phyloP scores from a whole-genome alignment of 2,888 invertebrate genomes.

The Pachymerium ferrugineum region DNA sequence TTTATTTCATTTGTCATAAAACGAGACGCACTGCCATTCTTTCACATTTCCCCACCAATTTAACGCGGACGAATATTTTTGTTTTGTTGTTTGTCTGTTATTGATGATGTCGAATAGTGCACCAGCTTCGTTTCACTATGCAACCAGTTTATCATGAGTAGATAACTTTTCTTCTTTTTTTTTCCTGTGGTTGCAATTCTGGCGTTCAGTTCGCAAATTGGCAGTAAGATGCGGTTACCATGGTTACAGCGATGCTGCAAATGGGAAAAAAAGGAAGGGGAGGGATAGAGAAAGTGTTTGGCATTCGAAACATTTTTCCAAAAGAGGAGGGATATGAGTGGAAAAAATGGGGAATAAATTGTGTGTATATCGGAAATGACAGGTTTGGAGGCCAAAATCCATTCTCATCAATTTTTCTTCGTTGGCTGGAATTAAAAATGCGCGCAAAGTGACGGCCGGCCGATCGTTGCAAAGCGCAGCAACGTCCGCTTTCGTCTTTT shows the following conservation, averaged over 20 bases:
- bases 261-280: not conserved
- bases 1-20: no score
- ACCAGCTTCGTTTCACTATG: not conserved
- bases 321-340: not conserved
- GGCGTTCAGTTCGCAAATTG: not conserved
- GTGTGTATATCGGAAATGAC: not conserved
- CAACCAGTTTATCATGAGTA: not conserved
- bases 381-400: not conserved
- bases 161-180: no score
- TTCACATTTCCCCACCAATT: no score
- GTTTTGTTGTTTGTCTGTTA: no score
- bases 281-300: slow-evolving; percentile 13
- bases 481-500: no score
- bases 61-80: no score
- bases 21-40: no score
- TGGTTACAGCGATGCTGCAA: not conserved
- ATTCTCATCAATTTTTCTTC: not conserved
- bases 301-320: not conserved
- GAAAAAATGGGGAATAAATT: no score
- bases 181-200: no score
- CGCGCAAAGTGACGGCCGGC: no score
- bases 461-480: no score
- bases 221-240: not conserved
- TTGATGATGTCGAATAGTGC: no score
- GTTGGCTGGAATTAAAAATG: not conserved